Evolutionary conservation across 1,140 invertebrate species (phyloP), one percentile per base, ranked within the genome.

Genomic region (Asobara japonica): DNA sequence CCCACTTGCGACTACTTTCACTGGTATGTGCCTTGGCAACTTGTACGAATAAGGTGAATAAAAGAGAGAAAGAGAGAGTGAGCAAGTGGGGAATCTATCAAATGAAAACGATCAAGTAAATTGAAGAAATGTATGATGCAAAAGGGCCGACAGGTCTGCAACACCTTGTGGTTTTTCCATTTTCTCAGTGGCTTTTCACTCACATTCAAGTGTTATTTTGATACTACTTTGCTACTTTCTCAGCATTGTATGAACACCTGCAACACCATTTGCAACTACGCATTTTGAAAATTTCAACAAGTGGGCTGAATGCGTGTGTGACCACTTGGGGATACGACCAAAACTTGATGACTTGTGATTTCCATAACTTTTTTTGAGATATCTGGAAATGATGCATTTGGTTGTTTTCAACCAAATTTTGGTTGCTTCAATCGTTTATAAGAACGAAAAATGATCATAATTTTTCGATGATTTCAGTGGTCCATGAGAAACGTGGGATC

Each of bases 1-100:
- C 75, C 75, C 71, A 76, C 71, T 74, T 74, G 3, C 6, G 41
- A 70, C 68, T 74, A 76, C 75, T 76, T 76, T 76, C 75, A 76
- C 75, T 76, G 48, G 73, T 51, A 29, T 66, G 48, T 56, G 25
- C 51, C 51, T 3, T 18, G 2, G n/a, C 51, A 22, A 56, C 7
- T 20, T 29, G 22, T 13, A 64, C 22, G 61, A 64, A 72, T 66
- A 56, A 56, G 64, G 48, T 60, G 65, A 72, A 71, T 71, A 20
- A 30, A 27, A 71, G 11, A 41, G 16, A 71, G 22, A 33, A 8
- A 33, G n/a, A 67, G 41, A 3, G 45, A 20, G 45, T 2, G 20
- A 5, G 20, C 22, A 18, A 27, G 20, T 1, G 64, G 73, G 67
- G 70, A 48, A 36, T 22, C 64, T 31, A 45, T 72, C 33, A 38